Conservation (phyloP, 1,140 invertebrate genomes). For the Lepidurus apus region DNA sequence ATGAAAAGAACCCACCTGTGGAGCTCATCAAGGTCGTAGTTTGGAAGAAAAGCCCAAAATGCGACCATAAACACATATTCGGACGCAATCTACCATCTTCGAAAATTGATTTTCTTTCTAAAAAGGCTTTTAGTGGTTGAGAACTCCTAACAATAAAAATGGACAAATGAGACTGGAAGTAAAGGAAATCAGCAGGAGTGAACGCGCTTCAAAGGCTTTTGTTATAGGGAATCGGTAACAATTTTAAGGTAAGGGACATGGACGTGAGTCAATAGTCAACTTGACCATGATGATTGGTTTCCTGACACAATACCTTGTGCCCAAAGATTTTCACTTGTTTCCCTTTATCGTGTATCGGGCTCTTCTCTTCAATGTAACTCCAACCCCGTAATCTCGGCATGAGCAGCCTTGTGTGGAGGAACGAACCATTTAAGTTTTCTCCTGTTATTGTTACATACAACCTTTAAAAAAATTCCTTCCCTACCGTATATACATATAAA, state of each 20-base stretch:
- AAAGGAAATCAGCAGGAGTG: conserved; percentile 9
- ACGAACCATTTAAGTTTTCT: background rate
- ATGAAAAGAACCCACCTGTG: conserved; percentile 2
- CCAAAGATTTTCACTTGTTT: background rate
- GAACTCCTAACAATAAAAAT: background rate
- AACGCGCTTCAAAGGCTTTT: conserved; percentile 5
- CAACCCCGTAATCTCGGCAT: background rate
- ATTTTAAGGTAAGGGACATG: background rate
- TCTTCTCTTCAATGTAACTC: background rate
- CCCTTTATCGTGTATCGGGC: background rate
- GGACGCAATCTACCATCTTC: background rate
- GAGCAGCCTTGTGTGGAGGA: conserved; percentile 2
- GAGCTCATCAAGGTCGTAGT: background rate
- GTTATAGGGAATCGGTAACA: background rate
- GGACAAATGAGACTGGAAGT: background rate
- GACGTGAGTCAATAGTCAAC: conserved; percentile 14
- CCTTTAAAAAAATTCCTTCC: background rate
- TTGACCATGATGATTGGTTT: conserved; percentile 15
- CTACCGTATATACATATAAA: background rate
- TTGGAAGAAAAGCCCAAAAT: background rate
- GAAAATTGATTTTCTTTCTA: background rate
- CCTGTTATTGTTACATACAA: background rate
- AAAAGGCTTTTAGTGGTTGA: background rate
- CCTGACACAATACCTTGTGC: background rate
- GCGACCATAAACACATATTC: background rate